A percentile compares a stretch with the other conserved stretches of the same genome.
phyloP scores from a whole-genome alignment of 2,888 invertebrate genomes.

The Dendrolimus houi region DNA sequence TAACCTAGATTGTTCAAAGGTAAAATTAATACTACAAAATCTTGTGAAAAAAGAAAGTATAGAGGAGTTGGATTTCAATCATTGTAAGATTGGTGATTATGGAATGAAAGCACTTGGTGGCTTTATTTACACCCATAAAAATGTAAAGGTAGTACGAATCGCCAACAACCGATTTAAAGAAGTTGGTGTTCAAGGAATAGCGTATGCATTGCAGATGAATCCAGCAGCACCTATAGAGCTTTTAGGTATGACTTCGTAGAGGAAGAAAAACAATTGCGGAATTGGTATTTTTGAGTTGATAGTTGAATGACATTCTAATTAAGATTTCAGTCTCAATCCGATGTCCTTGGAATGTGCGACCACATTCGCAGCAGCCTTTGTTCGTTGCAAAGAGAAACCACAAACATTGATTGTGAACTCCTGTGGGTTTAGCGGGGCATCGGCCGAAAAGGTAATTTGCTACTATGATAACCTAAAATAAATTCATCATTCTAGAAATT shows the following conservation, averaged over 20 bases:
- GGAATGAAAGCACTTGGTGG: conserved; percentile 80
- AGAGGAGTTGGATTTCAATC: conserved; percentile 79
- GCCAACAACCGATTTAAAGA: conserved; percentile 75
- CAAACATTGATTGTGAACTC: conserved; percentile 73
- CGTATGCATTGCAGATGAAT: conserved; percentile 69
- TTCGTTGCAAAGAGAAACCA: conserved; percentile 71
- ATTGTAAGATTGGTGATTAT: conserved; percentile 78
- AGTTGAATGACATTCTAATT: conserved; percentile 2
- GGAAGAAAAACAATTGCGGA: conserved; percentile 3
- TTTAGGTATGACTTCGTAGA: conserved; percentile 33
- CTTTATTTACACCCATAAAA: conserved; percentile 61
- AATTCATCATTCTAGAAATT: not conserved
- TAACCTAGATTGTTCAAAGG: conserved; percentile 75
- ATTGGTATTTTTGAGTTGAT: not conserved
- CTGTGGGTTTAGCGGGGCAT: conserved; percentile 70
- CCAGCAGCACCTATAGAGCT: conserved; percentile 64
- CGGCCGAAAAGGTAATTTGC: conserved; percentile 58
- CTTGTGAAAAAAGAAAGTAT: conserved; percentile 66
- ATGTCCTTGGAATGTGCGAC: conserved; percentile 76
- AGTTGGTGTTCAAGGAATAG: conserved; percentile 69
- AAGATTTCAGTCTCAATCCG: conserved; percentile 78
- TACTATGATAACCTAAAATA: not conserved
- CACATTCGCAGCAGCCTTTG: conserved; percentile 75
- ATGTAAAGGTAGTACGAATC: conserved; percentile 65
- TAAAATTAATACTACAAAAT: conserved; percentile 74